Conservation (phyloP, 2,797 vertebrate genomes). For the Melanotaenia maccullochi region DNA sequence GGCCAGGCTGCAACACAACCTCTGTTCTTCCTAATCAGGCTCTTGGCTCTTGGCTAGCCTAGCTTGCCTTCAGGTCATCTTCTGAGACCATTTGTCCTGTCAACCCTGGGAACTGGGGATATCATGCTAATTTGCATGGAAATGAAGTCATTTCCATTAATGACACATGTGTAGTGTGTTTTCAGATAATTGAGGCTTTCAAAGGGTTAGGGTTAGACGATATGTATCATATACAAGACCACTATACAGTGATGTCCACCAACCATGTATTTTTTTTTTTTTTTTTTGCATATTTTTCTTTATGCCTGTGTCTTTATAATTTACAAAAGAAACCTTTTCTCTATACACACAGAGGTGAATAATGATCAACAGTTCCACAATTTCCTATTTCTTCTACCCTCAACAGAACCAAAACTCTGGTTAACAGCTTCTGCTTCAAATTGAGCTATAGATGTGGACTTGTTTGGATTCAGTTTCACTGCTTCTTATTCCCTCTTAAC, state of each 20-base stretch:
- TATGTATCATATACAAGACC: not conserved
- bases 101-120: not conserved
- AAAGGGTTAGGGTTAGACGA: not conserved
- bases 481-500: conserved; percentile 37
- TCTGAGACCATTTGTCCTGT: not conserved
- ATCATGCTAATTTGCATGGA: not conserved
- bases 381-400: not conserved
- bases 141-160: not conserved
- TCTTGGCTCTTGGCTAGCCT: not conserved
- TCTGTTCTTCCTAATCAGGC: not conserved
- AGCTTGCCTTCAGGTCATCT: not conserved
- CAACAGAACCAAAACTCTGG: not conserved
- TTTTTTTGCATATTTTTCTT: too few relatives aligned
- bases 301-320: not conserved
- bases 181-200: not conserved
- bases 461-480: conserved; percentile 35
- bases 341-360: not conserved
- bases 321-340: not conserved
- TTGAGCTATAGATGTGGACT: conserved; percentile 22
- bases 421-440: conserved; percentile 7
- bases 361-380: not conserved
- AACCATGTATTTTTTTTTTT: too few relatives aligned
- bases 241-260: not conserved
- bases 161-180: not conserved
- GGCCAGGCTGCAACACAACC: not conserved